These are phyloP conservation scores for Rhingia campestris DNA, from an alignment of 2,888 invertebrate genomes.

Conservation along the genomic window DNA sequence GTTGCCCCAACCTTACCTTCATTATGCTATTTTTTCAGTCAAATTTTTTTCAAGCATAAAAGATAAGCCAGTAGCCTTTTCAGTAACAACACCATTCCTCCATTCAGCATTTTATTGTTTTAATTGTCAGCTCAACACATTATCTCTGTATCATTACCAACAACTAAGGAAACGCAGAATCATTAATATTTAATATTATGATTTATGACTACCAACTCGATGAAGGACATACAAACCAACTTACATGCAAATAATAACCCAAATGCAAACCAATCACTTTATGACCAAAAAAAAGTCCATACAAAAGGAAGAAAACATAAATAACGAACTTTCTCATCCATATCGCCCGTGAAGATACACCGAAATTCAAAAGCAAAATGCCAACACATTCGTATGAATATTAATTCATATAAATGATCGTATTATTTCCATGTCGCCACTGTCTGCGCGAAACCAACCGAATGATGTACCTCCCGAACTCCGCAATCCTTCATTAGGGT, in stretches of 20 bases:
- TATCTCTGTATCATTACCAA: no score
- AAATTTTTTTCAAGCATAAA: no score
- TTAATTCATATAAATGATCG: conserved; percentile 69
- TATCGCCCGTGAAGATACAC: conserved; percentile 31
- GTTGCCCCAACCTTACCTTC: no score
- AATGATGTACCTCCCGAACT: conserved; percentile 6
- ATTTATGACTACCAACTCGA: conserved; percentile 45
- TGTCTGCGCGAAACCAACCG: conserved; percentile 38
- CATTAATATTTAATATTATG: no score
- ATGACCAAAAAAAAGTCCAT: conserved; percentile 43
- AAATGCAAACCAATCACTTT: conserved; percentile 58
- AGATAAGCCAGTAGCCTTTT: no score
- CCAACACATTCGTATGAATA: conserved; percentile 70
- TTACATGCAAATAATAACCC: conserved; percentile 57
- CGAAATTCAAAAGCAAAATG: conserved; percentile 55
- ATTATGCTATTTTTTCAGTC: no score
- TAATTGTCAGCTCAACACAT: no score
- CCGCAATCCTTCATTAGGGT: conserved; percentile 40
- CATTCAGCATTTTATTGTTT: no score
- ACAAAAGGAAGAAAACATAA: conserved; percentile 49
- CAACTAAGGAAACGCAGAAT: no score
- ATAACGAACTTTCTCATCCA: conserved; percentile 44
- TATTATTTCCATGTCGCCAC: conserved; percentile 62
- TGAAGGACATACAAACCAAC: conserved; percentile 7
- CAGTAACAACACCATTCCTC: no score